Base-by-base conservation (phyloP, 2,888 invertebrate genomes). In the Rhyacophila evoluta region DNA sequence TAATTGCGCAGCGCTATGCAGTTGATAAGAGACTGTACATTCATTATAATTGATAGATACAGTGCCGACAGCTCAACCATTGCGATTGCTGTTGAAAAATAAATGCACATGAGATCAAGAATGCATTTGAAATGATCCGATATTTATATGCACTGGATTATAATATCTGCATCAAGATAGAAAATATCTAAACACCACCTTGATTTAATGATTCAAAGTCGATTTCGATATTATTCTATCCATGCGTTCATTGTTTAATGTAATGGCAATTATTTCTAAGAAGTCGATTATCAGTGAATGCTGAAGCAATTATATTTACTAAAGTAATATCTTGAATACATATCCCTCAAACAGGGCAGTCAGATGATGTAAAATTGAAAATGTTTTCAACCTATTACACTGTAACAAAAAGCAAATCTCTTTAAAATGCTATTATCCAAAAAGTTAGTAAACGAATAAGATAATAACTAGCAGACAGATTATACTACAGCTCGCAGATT, bases 211-310 rank as follows among this genome's bases (percentile, higher is more conserved):
- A 55, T 19, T 19, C 55, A 19, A 25, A 55, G 55, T 19, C 55
- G 55, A 19, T 10, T 55, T 25, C 19, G 55, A 55, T 55, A 15
- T 55, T 55, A n/a, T n/a, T n/a, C n/a, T 19, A 55, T 55, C 55
- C 19, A 19, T 25, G 36, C 72, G 25, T n/a, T 69, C 25, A 38
- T 72, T 27, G 38, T 38, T 37, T 37, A 27, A 25, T 25, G 74
- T 67, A 74, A 74, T 74, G 67, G 67, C 67, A 67, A 55, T 67
- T 67, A 74, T 27, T 74, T 74, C 74, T 33, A 33, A 55, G 74
- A 74, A 74, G 33, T 29, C 67, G 67, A 74, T 74, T 33, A 67
- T 33, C 15, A 19, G 55, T 8, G 55, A 55, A 55, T 55, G 55
- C 25, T 55, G 55, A 25, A 55, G 19, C 55, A 55, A 55, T 55